phyloP scores from a whole-genome alignment of 2,113 vertebrate genomes.

The Pao palembangensis region DNA sequence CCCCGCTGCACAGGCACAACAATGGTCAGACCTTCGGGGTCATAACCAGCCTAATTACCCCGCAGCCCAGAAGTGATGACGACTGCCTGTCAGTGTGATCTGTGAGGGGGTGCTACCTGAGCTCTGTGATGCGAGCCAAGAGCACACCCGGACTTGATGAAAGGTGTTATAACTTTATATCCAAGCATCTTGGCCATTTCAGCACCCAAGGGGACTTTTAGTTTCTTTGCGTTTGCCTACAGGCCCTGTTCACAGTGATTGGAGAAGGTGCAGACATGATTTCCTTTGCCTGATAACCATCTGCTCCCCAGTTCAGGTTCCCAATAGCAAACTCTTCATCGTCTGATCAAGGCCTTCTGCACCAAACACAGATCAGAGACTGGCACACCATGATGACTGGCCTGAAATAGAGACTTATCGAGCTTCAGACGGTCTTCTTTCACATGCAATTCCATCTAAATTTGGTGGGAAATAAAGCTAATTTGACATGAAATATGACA shows the following conservation, averaged over 20 bases:
- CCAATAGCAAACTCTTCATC: constrained; percentile 35
- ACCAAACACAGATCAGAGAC: constrained; percentile 50
- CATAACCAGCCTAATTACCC: constrained; percentile 63
- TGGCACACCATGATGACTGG: constrained; percentile 45
- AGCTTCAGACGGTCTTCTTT: constrained; percentile 17
- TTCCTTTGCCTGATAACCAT: constrained; percentile 65
- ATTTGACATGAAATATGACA: no score
- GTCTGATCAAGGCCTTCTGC: constrained; percentile 67
- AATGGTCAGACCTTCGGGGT: constrained; percentile 55
- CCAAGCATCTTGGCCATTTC: constrained; percentile 53
- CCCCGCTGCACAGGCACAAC: constrained; percentile 46
- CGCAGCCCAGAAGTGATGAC: constrained; percentile 50
- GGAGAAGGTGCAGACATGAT: constrained; percentile 46
- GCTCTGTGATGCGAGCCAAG: constrained; percentile 46
- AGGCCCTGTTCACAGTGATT: constrained; percentile 20
- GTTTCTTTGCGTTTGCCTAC: constrained; percentile 58
- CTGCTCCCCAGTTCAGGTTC: constrained; percentile 54
- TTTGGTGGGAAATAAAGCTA: no score
- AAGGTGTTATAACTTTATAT: constrained; percentile 60
- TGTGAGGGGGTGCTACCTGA: constrained; percentile 60
- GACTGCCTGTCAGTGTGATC: constrained; percentile 45
- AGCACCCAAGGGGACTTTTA: constrained; percentile 54
- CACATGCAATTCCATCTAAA: neutral
- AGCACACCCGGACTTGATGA: constrained; percentile 59
- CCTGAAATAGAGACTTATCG: constrained; percentile 36